Base-by-base conservation (phyloP, 2,888 invertebrate species). In the Stenurella melanura region DNA sequence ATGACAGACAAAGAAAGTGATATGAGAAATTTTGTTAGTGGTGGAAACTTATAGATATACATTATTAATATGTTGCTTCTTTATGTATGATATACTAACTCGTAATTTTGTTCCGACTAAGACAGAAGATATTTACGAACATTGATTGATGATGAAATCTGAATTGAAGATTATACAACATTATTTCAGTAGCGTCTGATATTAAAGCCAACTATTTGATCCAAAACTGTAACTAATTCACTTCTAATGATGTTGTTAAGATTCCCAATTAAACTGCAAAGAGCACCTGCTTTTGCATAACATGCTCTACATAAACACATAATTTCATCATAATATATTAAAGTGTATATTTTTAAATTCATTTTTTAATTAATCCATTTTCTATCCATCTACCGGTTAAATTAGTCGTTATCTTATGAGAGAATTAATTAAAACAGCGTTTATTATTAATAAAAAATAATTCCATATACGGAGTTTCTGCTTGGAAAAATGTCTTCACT, bases 401-500 rank as follows among this genome's bases (percentile, higher is more conserved):
- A 42, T 42, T 42, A 42, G 42, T 50, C 50, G 50, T 50, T 50
- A 50, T n/a, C 50, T 50, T 50, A 50, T n/a, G 15, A 17, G n/a
- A 3, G 50, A 50, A 50, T 50, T 50, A 50, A 50, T n/a, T n/a
- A 50, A 50, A n/a, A n/a, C 50, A 50, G n/a, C 6, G n/a, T 50
- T 50, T 12, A 50, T 50, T 12, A 50, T n/a, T 50, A 50, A n/a
- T 50, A 50, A 50, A 69, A 57, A 30, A 57, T 38, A 69, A 17
- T 26, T 69, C 69, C 69, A 15, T 69, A 57, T 69, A 57, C 17
- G 69, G 69, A 69, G 1, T 50, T 69, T 18, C 26, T 69, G 18
- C 57, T 34, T 56, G 58, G 56, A 57, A 69, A 69, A 69, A 69
- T 69, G 69, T n/a, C 58, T 57, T 69, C 69, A 38, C 56, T 50